Evolutionary conservation across 2,797 vertebrate genomes (phyloP).

Genomic region (Sciurus carolinensis): DNA sequence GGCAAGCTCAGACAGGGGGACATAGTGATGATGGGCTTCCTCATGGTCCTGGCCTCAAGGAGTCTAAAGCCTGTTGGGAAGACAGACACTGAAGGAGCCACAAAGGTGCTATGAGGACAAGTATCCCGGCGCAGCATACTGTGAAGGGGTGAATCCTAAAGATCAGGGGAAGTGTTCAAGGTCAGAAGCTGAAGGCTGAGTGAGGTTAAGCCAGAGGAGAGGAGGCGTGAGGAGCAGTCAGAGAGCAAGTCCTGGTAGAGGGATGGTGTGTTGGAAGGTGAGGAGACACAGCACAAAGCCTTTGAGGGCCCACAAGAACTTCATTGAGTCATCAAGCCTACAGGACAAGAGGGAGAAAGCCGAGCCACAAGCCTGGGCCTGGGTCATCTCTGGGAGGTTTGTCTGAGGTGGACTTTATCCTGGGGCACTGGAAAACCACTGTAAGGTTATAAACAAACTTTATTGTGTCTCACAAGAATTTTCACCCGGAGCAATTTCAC

Average conservation of each 20-base stretch:
- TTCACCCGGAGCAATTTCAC: not conserved
- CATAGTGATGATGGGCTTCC: not conserved
- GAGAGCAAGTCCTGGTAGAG: not conserved
- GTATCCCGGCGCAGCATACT: not conserved
- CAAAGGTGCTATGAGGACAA: not conserved
- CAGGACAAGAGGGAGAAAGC: not conserved
- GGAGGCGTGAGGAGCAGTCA: not conserved
- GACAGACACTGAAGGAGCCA: not conserved
- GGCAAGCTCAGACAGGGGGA: not conserved
- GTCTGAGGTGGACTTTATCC: not conserved
- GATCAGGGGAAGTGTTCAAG: not conserved
- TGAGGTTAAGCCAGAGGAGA: not conserved
- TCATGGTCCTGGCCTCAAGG: not conserved
- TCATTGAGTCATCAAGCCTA: not conserved
- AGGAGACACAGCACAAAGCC: not conserved
- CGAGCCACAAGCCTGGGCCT: too few species aligned
- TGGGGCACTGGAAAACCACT: not conserved
- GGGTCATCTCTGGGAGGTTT: not conserved
- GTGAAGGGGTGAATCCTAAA: not conserved
- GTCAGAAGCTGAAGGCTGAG: not conserved
- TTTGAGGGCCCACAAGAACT: not conserved
- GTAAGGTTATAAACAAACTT: not conserved
- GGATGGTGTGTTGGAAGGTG: not conserved
- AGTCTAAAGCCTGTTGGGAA: not conserved
- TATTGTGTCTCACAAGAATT: not conserved